These are phyloP conservation scores for Bujurquina vittata DNA, from an alignment of 2,113 vertebrate genomes.

Conservation along the genomic window DNA sequence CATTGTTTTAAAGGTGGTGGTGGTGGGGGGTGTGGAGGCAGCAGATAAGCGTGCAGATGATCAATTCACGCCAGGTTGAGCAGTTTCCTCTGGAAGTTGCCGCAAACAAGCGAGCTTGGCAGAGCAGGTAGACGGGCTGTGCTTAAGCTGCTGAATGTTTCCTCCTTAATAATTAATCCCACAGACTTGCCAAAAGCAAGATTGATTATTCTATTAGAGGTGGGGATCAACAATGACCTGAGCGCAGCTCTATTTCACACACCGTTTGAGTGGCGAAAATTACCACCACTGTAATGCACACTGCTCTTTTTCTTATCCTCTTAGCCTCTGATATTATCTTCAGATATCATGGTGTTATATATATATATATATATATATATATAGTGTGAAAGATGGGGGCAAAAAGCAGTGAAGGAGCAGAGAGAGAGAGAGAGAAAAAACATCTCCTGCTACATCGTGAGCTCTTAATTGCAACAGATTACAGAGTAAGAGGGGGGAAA, in stretches of 20 bases:
- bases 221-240: slow-evolving; percentile 69
- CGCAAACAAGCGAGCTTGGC: neutral
- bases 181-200: slow-evolving; percentile 66
- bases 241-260: slow-evolving; percentile 67
- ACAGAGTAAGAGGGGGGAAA: neutral
- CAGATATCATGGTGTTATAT: slow-evolving; percentile 3
- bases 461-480: slow-evolving; percentile 2
- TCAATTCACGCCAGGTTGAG: slow-evolving; percentile 51
- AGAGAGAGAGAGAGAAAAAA: neutral
- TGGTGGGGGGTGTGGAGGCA: neutral
- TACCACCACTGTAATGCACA: slow-evolving; percentile 12
- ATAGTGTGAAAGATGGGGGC: neutral
- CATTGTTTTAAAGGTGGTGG: slow-evolving; percentile 69
- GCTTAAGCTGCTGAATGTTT: slow-evolving; percentile 55
- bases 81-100: neutral
- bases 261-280: slow-evolving; percentile 68
- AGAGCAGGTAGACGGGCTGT: slow-evolving; percentile 48
- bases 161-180: slow-evolving; percentile 70
- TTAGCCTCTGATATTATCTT: slow-evolving; percentile 9
- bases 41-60: slow-evolving; percentile 68
- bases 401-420: neutral
- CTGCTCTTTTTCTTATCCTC: neutral
- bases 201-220: slow-evolving; percentile 77
- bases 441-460: neutral
- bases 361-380: no score